Evolutionary conservation across 37 sponge, comb jelly and placozoan genomes (phyloP).

Genomic region (Beroe ovata): DNA sequence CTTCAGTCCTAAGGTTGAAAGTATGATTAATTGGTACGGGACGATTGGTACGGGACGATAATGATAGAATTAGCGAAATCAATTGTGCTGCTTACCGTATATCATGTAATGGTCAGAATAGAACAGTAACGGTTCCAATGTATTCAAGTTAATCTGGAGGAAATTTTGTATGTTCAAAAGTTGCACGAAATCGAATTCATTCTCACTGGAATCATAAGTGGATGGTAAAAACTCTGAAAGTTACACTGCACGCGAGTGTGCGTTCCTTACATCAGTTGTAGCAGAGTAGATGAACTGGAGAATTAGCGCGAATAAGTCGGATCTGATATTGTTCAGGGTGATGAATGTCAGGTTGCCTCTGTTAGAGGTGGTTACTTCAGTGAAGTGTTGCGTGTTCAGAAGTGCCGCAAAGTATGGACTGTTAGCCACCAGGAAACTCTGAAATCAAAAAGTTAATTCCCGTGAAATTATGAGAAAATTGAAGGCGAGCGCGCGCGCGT

Average conservation of each 20-base stretch:
- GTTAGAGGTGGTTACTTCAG: conserved; percentile 12
- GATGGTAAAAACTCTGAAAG: too few relatives aligned
- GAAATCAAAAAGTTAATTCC: background rate
- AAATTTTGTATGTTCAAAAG: too few relatives aligned
- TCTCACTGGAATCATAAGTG: too few relatives aligned
- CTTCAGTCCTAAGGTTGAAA: conserved; percentile 19
- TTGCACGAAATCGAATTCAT: too few relatives aligned
- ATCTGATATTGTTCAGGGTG: conserved; percentile 8
- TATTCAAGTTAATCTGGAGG: conserved; percentile 10
- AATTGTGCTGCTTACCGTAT: too few relatives aligned
- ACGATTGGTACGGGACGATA: too few relatives aligned
- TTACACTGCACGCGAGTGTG: too few relatives aligned
- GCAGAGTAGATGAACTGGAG: conserved; percentile 35
- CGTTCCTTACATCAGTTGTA: conserved; percentile 1
- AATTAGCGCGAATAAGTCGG: background rate
- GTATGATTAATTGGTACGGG: too few relatives aligned
- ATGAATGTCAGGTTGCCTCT: conserved; percentile 58
- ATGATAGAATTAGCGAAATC: too few relatives aligned
- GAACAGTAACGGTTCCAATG: background rate
- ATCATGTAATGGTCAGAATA: conserved; percentile 66
- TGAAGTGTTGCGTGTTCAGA: conserved; percentile 12
- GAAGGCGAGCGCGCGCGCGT: too few relatives aligned
- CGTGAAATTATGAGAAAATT: background rate
- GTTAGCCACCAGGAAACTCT: conserved; percentile 38
- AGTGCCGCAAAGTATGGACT: conserved; percentile 50